These are phyloP conservation scores for Cantharis rustica DNA, from an alignment of 2,888 invertebrate genomes.

Conservation along the genomic window DNA sequence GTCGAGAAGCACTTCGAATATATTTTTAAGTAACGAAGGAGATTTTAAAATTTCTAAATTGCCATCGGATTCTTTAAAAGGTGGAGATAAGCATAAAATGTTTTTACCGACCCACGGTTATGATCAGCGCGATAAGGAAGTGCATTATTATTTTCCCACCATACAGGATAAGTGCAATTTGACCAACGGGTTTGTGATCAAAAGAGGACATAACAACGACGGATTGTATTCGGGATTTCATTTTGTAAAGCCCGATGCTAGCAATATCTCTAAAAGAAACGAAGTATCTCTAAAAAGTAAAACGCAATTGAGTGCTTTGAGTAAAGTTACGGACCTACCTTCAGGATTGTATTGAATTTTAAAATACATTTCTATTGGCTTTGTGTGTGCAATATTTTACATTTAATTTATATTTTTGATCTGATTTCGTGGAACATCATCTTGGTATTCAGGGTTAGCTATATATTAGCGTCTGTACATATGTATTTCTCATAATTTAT, in stretches of 20 bases:
- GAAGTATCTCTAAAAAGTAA: constrained; percentile 29
- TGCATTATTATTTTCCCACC: constrained; percentile 55
- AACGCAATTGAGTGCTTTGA: constrained; percentile 46
- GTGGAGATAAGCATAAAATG: constrained; percentile 51
- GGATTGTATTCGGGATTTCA: constrained; percentile 69
- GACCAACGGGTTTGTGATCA: constrained; percentile 62
- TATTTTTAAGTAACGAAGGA: constrained; percentile 30
- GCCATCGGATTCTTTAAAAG: constrained; percentile 21
- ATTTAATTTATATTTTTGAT: constrained; percentile 2
- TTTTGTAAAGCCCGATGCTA: constrained; percentile 52
- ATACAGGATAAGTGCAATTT: constrained; percentile 57
- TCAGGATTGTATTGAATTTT: constrained; percentile 68
- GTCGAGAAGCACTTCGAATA: constrained; percentile 45
- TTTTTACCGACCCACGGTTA: constrained; percentile 47
- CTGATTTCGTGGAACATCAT: background rate
- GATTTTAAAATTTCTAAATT: constrained; percentile 32
- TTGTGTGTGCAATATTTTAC: constrained; percentile 14
- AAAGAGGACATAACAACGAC: constrained; percentile 66
- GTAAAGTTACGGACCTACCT: constrained; percentile 74
- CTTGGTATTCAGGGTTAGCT: constrained; percentile 1
- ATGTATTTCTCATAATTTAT: background rate
- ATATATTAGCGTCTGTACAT: background rate
- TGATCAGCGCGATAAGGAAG: constrained; percentile 44
- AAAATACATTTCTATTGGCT: background rate
- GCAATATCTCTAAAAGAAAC: constrained; percentile 52